Evolutionary conservation across 2,888 invertebrate species (phyloP), one percentile per base, ranked within the genome.

Genomic region (Pandemis cinnamomeana): DNA sequence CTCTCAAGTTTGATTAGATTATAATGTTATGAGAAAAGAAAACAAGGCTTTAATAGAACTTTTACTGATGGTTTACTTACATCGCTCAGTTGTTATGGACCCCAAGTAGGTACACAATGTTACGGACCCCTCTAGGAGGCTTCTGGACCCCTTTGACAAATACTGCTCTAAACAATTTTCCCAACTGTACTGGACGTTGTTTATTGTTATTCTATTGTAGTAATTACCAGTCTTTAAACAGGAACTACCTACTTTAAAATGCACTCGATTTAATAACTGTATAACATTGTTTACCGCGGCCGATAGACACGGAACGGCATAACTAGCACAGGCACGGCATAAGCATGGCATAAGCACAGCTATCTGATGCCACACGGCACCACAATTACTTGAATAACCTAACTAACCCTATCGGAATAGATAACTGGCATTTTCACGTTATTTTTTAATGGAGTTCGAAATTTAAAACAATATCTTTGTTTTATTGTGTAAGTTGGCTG

Each of bases 361-460:
- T 87, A 91, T 90, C 89, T 80, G 90, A 89, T 91, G 80, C 71
- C 44, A 76, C 91, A 92, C 77, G 68, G 77, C 60, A 73, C 71
- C 71, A 77, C 83, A 85, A 84, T 86, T 84, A 86, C 81, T 82
- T 82, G 82, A 87, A 86, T 83, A 86, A 84, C 82, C 83, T 90
- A 88, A 89, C 85, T 90, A 88, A 89, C 85, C 72, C 71, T 76
- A 77, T 80, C 82, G 78, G 78, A 78, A 63, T 72, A 72, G 69
- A 80, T 84, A 78, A 83, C 82, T 76, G 78, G 80, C 80, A 83
- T 84, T 83, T 75, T 5, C 51, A n/a, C 27, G 2, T 36, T 36
- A 36, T 36, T 36, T 36, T 36, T 36, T 0, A 2, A 6, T 6
- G 51, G 51, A n/a, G 48, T 6, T 53, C 53, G 7, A 7, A 48